Evolutionary conservation across 2,888 invertebrate species (phyloP).

Genomic region (Eustalomyia histrio): DNA sequence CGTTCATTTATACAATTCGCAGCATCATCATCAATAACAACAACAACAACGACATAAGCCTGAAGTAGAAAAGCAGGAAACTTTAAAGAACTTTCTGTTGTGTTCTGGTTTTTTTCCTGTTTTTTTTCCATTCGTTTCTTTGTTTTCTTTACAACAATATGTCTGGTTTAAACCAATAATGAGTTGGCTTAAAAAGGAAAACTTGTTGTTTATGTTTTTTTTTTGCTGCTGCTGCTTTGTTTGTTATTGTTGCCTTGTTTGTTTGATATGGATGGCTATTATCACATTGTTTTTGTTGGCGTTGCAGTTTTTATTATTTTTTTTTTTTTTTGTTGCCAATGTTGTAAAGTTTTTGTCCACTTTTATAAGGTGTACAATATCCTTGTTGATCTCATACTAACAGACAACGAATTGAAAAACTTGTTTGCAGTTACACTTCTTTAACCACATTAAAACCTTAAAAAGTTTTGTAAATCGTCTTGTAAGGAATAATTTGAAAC

Average conservation of each 20-base stretch:
- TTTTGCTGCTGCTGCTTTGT: slow-evolving; percentile 20
- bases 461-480: no score
- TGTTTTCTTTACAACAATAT: slow-evolving; percentile 43
- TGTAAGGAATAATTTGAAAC: no score
- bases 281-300: slow-evolving; percentile 38
- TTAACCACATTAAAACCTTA: no score
- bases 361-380: background rate
- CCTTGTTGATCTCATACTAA: background rate
- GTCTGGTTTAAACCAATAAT: slow-evolving; percentile 62
- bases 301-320: slow-evolving; percentile 65
- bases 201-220: slow-evolving; percentile 64
- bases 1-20: slow-evolving; percentile 3
- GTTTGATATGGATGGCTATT: slow-evolving; percentile 51
- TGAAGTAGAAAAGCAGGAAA: slow-evolving; percentile 58
- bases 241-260: slow-evolving; percentile 64
- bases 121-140: slow-evolving; percentile 3
- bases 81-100: slow-evolving; percentile 31
- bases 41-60: slow-evolving; percentile 12
- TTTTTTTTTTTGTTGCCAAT: slow-evolving; percentile 51
- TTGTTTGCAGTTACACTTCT: no score
- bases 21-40: no score
- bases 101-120: background rate
- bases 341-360: background rate
- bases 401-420: no score
- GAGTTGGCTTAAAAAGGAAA: slow-evolving; percentile 60